Evolutionary conservation across 2,888 invertebrate genomes (phyloP).

Genomic region (Dorcus hopei): DNA sequence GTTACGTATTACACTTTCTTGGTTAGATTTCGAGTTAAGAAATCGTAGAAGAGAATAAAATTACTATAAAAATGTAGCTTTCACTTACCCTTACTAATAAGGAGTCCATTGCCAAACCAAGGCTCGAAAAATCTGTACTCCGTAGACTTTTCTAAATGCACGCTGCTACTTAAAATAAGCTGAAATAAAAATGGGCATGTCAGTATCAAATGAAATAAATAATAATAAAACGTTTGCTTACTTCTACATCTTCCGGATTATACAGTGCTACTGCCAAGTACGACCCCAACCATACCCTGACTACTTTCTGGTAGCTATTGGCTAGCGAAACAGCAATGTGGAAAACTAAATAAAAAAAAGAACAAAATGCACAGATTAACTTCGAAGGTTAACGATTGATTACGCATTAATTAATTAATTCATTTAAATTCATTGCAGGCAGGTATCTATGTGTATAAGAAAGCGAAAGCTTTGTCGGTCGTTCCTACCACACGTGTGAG

Average conservation of each 20-base stretch:
- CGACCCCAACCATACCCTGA: slow-evolving; percentile 24
- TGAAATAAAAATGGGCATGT: slow-evolving; percentile 8
- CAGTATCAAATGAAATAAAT: too few species aligned
- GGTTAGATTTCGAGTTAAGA: too few species aligned
- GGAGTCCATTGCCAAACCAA: slow-evolving; percentile 30
- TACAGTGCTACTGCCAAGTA: slow-evolving; percentile 24
- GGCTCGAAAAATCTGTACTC: slow-evolving; percentile 28
- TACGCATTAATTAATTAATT: too few species aligned
- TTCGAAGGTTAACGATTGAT: too few species aligned
- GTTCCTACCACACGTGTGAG: too few species aligned
- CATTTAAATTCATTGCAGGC: too few species aligned
- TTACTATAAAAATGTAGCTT: not conserved
- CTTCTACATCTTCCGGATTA: slow-evolving; percentile 28
- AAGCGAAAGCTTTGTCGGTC: too few species aligned
- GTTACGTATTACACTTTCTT: too few species aligned
- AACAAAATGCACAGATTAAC: not conserved
- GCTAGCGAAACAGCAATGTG: slow-evolving; percentile 12
- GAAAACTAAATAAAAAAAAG: slow-evolving; percentile 7
- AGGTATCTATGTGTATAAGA: too few species aligned
- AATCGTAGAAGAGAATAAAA: not conserved
- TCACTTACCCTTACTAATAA: slow-evolving; percentile 25
- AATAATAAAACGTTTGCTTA: slow-evolving; percentile 2
- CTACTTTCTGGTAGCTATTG: slow-evolving; percentile 19
- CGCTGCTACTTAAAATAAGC: slow-evolving; percentile 27
- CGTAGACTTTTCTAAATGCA: slow-evolving; percentile 26